Base-by-base conservation (phyloP, 2,797 vertebrate genomes). In the Anguilla marmorata region DNA sequence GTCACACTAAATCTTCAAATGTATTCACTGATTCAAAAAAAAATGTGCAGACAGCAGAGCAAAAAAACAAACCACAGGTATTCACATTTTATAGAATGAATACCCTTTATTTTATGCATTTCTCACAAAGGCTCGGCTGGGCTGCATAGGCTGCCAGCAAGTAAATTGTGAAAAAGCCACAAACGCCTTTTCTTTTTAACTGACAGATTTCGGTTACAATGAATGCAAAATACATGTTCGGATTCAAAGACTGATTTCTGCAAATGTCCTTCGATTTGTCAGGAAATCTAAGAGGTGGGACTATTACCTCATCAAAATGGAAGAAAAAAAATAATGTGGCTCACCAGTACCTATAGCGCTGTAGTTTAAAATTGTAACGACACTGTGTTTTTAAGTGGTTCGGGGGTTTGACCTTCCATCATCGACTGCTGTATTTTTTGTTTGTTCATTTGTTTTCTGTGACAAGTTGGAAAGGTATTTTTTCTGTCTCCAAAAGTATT, bases 1-100 rank as follows among this genome's bases (percentile, higher is more conserved):
- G 96, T 96, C 96, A 96, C 95, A 94, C 95, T 94, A 95, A 94
- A 97, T 96, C 95, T 96, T 95, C 93, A 94, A 94, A 96, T 96
- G 94, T 96, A 95, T 95, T 96, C 94, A 94, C 92, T 84, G 92
- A 93, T 93, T 96, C 94, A 94, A 93, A 96, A 95, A 56, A 56
- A 95, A 95, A 95, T 92, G 93, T 93, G 87, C 92, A 96, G 95
- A 96, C 94, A 96, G 93, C 93, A 45, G 93, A 93, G 93, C 93
- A 88, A 85, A 93, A 94, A 92, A 93, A 94, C 93, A 48, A 80
- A 80, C 76, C 45, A 93, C 92, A 96, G 95, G 96, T 94, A 94
- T 95, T 95, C 95, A 91, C 94, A 95, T 93, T 96, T 95, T 95
- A 92, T 92, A 93, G 93, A 92, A 92, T 93, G 93, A 94, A 94